A percentile compares a stretch with the other conserved stretches of the same genome.
phyloP scores from a whole-genome alignment of 2,113 vertebrate species.

The Ictalurus furcatus region DNA sequence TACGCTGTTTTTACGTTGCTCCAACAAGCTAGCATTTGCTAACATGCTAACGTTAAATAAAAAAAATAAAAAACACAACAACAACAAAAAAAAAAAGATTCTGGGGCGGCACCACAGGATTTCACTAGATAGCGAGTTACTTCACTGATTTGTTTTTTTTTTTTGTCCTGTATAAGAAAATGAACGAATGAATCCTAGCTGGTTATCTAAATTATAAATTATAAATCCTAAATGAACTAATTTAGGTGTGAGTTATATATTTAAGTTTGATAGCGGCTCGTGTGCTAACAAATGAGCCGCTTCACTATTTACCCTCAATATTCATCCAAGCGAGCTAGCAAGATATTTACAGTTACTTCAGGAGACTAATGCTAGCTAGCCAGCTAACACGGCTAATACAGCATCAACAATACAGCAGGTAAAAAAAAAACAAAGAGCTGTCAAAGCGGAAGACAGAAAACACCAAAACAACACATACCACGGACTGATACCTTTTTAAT shows the following conservation, averaged over 20 bases:
- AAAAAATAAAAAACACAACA: background rate
- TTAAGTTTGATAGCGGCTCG: too few relatives aligned
- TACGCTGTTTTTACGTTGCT: background rate
- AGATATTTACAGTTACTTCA: background rate
- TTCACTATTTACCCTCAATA: background rate
- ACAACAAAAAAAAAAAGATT: background rate
- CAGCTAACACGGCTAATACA: background rate
- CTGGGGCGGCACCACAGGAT: slow-evolving; percentile 22
- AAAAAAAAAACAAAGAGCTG: background rate
- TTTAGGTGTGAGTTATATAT: background rate
- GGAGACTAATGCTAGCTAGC: background rate
- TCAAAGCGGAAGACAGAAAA: background rate
- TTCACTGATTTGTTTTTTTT: background rate
- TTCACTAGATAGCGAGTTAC: background rate
- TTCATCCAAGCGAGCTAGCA: background rate
- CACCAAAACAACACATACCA: background rate
- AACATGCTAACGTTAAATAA: background rate
- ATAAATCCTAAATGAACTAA: background rate
- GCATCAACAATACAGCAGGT: slow-evolving; percentile 9
- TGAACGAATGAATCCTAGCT: background rate
- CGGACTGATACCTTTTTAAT: too few relatives aligned
- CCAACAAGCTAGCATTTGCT: background rate
- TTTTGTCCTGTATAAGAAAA: background rate
- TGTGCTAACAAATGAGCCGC: background rate
- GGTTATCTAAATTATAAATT: background rate